Conservation (phyloP, 2,888 invertebrate species). For the Lordiphosa fenestrarum region DNA sequence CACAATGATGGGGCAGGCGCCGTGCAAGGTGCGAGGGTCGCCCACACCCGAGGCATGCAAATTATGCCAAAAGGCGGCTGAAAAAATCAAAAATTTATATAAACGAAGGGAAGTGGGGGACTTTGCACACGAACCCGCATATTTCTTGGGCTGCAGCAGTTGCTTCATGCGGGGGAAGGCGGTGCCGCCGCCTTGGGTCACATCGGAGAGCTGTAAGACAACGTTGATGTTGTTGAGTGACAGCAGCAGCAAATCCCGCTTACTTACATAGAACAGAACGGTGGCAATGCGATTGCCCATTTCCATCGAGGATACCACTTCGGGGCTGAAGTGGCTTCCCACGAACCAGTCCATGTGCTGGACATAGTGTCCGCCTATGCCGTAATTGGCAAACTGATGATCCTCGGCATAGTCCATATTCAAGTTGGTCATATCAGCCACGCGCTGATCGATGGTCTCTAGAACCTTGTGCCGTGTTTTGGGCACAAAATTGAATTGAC, state of each 20-base stretch:
- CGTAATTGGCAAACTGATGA: conserved; percentile 74
- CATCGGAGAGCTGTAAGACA: conserved; percentile 91
- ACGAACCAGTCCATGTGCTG: conserved; percentile 78
- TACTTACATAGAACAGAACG: conserved; percentile 78
- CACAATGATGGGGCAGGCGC: conserved; percentile 96
- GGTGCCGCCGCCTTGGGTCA: conserved; percentile 97
- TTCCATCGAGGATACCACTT: not conserved
- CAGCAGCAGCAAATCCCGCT: not conserved
- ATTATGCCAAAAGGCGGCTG: conserved; percentile 95
- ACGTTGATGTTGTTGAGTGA: not conserved
- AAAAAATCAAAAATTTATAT: not conserved
- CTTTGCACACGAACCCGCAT: conserved; percentile 39
- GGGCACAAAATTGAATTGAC: conserved; percentile 60
- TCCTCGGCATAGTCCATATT: conserved; percentile 82
- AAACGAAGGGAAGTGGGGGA: no score
- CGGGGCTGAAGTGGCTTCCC: conserved; percentile 17
- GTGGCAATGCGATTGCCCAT: conserved; percentile 78
- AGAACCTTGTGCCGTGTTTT: conserved; percentile 82
- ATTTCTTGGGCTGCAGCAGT: conserved; percentile 83
- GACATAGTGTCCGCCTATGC: conserved; percentile 84
- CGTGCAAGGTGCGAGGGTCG: conserved; percentile 93
- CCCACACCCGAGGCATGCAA: conserved; percentile 94
- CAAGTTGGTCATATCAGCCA: conserved; percentile 82
- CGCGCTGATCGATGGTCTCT: conserved; percentile 80
- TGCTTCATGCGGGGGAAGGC: conserved; percentile 94